Conservation (phyloP, 2,888 invertebrate genomes). For the Apamea epomidion region DNA sequence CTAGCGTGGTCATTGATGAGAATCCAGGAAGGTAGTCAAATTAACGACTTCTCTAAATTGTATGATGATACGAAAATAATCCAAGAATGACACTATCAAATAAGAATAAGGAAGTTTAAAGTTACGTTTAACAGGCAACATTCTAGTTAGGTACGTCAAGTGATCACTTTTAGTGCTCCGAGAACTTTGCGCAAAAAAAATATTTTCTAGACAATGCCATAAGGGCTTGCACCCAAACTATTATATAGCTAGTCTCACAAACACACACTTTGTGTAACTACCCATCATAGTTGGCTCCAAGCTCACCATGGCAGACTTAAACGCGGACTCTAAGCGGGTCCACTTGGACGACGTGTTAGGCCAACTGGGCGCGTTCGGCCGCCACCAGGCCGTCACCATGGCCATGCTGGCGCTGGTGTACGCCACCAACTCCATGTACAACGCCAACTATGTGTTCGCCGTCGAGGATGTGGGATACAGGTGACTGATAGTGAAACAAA, state of each 20-base stretch:
- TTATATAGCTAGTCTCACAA: background rate
- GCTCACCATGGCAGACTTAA: conserved; percentile 61
- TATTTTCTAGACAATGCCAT: background rate
- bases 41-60: background rate
- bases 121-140: background rate
- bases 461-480: conserved; percentile 85
- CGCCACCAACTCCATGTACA: conserved; percentile 87
- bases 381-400: conserved; percentile 84
- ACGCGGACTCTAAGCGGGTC: conserved; percentile 65
- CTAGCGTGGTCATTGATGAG: background rate
- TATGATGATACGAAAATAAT: background rate
- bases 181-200: background rate
- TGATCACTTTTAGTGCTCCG: background rate
- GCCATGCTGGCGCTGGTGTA: conserved; percentile 85
- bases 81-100: background rate
- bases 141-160: background rate
- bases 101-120: background rate
- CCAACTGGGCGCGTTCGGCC: conserved; percentile 86
- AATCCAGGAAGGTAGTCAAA: background rate
- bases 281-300: background rate
- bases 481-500: conserved; percentile 63
- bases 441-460: conserved; percentile 86
- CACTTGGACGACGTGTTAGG: conserved; percentile 85
- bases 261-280: background rate
- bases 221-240: background rate